These are phyloP conservation scores for Odontomyia ornata DNA, from an alignment of 2,888 invertebrate genomes.

Conservation along the genomic window DNA sequence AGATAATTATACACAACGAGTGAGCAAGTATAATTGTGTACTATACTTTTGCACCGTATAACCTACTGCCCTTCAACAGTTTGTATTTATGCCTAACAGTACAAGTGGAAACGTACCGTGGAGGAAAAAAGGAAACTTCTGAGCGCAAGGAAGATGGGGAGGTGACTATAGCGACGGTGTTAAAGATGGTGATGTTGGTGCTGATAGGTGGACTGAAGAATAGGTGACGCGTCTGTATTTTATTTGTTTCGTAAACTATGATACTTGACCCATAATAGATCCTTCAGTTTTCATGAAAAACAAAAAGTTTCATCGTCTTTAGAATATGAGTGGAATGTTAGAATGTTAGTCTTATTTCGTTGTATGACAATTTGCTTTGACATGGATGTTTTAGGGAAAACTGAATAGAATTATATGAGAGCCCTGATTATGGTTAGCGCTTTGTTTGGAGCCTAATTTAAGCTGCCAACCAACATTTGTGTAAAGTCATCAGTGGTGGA, in stretches of 20 bases:
- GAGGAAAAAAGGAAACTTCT: too few species aligned
- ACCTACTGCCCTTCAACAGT: not conserved
- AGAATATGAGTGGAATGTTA: not conserved
- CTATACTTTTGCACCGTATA: not conserved
- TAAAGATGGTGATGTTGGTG: too few species aligned
- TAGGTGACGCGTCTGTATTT: not conserved
- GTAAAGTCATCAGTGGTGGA: too few species aligned
- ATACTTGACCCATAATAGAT: slow-evolving; percentile 26
- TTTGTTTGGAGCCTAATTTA: too few species aligned
- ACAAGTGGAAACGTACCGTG: too few species aligned
- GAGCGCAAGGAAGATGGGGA: too few species aligned
- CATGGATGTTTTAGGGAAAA: too few species aligned
- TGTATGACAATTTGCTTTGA: too few species aligned
- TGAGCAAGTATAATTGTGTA: slow-evolving; percentile 10
- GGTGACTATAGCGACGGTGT: not conserved
- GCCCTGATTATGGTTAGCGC: too few species aligned
- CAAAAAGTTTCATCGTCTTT: not conserved
- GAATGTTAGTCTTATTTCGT: not conserved
- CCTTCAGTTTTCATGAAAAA: not conserved
- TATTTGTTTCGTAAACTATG: slow-evolving; percentile 15
- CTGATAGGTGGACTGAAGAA: not conserved
- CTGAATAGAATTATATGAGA: too few species aligned
- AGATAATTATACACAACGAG: slow-evolving; percentile 9
- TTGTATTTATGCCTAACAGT: too few species aligned
- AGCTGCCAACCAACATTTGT: too few species aligned